Evolutionary conservation across 2,888 invertebrate genomes (phyloP).

Genomic region (Meganola albula): DNA sequence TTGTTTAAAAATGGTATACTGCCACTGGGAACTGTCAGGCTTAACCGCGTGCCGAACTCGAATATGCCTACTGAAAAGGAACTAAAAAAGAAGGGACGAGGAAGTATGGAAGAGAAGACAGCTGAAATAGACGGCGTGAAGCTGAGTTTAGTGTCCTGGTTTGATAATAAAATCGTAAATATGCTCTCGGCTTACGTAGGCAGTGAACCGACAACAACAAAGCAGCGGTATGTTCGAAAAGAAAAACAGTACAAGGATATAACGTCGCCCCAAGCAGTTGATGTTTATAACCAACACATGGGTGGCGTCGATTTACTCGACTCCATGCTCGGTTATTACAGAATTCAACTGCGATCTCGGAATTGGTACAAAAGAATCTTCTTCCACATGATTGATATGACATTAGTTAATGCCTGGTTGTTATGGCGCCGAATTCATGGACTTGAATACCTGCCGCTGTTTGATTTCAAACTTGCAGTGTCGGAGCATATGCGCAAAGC

Average conservation of each 20-base stretch:
- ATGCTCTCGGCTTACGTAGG: slow-evolving; percentile 1
- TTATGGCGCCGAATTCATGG: slow-evolving; percentile 3
- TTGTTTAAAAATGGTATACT: neutral
- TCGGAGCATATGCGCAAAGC: slow-evolving; percentile 10
- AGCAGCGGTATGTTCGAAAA: slow-evolving; percentile 9
- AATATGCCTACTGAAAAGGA: slow-evolving; percentile 17
- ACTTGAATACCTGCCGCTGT: slow-evolving; percentile 6
- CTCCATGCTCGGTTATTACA: slow-evolving; percentile 8
- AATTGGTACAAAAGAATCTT: slow-evolving; percentile 1
- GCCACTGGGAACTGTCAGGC: slow-evolving; percentile 1
- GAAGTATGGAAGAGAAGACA: neutral
- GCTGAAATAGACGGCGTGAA: neutral
- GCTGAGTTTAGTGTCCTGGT: neutral
- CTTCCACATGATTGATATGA: neutral
- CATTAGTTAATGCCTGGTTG: neutral
- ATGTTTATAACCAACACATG: slow-evolving; percentile 11
- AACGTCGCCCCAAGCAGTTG: slow-evolving; percentile 14
- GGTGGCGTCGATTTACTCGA: slow-evolving; percentile 7
- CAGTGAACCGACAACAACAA: slow-evolving; percentile 12
- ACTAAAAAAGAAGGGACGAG: slow-evolving; percentile 12
- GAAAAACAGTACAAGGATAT: slow-evolving; percentile 13
- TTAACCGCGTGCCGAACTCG: slow-evolving; percentile 16
- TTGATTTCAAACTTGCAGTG: slow-evolving; percentile 11
- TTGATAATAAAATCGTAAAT: slow-evolving; percentile 1
- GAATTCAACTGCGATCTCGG: too few species aligned